Evolutionary conservation across 2,888 invertebrate species (phyloP).

Genomic region (Conomelus anceps): DNA sequence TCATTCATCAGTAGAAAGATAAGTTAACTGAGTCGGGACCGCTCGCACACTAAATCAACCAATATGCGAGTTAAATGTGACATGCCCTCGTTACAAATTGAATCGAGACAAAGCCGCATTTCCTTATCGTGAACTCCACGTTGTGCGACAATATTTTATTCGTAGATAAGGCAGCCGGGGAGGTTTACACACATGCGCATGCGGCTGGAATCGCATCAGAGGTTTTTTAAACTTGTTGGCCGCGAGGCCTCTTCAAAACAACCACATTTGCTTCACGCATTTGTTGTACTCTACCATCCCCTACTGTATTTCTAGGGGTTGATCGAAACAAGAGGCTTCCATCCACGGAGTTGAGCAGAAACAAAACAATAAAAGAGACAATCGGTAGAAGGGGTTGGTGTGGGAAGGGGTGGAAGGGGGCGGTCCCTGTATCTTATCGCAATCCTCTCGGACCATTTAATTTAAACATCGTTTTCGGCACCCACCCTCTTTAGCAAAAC

Average conservation of each 20-base stretch:
- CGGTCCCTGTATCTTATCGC: conserved; percentile 23
- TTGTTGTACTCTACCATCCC: no score
- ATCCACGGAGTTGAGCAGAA: neutral
- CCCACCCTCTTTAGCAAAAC: conserved; percentile 1
- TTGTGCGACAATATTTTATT: neutral
- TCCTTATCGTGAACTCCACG: neutral
- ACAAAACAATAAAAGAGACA: conserved; percentile 7
- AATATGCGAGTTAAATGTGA: neutral
- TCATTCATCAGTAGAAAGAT: neutral
- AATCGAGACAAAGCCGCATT: neutral
- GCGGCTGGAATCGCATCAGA: neutral
- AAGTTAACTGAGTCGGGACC: neutral
- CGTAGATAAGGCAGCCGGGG: neutral
- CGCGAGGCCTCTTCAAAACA: neutral
- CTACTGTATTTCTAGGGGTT: neutral
- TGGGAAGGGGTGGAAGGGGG: neutral
- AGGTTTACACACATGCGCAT: neutral
- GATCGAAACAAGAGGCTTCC: conserved; percentile 3
- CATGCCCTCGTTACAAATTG: neutral
- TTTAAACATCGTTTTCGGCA: conserved; percentile 34
- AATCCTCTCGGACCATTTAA: conserved; percentile 37
- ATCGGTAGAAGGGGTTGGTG: neutral
- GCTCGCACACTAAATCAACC: neutral
- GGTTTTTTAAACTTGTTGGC: neutral
- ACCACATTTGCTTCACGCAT: neutral